Evolutionary conservation across 2,113 vertebrate genomes (phyloP).

Genomic region (Seriola quinqueradiata): DNA sequence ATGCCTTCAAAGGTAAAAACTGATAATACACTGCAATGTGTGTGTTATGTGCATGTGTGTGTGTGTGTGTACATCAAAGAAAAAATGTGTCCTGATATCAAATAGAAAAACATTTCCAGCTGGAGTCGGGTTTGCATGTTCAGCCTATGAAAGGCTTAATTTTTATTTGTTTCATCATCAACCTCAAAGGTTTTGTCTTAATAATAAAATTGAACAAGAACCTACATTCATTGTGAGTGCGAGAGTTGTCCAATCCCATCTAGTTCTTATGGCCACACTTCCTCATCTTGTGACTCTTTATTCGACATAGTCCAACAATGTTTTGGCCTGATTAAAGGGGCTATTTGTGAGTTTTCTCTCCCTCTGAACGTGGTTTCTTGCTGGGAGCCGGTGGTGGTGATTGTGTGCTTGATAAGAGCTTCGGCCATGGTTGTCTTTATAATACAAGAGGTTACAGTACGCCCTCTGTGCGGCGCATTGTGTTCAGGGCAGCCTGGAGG

Average conservation of each 20-base stretch:
- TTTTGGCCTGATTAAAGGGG: neutral
- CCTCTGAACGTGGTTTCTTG: too few species aligned
- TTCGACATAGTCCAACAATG: neutral
- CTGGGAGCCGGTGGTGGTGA: too few species aligned
- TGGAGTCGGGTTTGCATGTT: neutral
- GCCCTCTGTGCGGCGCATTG: too few species aligned
- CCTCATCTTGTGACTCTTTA: neutral
- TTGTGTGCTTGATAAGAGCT: too few species aligned
- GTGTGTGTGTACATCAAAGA: constrained; percentile 1
- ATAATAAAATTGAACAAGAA: neutral
- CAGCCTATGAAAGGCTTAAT: neutral
- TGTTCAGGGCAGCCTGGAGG: too few species aligned
- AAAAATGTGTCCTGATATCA: neutral
- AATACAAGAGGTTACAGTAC: too few species aligned
- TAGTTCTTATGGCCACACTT: neutral
- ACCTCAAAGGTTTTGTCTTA: neutral
- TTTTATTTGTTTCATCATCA: neutral
- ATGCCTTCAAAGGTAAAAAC: constrained; percentile 95
- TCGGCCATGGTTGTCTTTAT: too few species aligned
- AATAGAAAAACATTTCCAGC: neutral
- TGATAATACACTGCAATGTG: neutral
- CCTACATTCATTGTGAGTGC: neutral
- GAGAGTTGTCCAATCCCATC: neutral
- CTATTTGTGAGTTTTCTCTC: too few species aligned
- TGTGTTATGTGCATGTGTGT: constrained; percentile 18